Percentiles rank a stretch among this genome's conserved stretches.
Conservation (phyloP, 23 tunicate genomes). For the Ciona savignyi region DNA sequence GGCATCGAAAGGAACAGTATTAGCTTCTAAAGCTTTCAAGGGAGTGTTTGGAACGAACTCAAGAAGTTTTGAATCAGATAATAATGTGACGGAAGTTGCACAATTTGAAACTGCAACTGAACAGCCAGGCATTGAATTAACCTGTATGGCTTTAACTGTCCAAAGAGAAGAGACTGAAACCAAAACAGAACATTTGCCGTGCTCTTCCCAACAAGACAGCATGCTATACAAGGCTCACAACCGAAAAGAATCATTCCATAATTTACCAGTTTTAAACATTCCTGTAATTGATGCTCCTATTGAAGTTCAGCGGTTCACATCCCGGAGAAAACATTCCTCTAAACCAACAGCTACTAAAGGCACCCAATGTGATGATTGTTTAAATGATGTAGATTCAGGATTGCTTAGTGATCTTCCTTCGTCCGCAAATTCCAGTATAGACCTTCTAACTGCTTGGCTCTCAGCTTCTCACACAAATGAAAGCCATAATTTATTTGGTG, state of each 20-base stretch:
- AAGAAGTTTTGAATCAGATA: background rate
- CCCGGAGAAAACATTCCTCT: background rate
- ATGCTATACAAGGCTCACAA: too few species aligned
- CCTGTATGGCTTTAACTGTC: background rate
- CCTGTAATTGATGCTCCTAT: background rate
- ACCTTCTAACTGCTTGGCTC: background rate
- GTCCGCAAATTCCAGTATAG: background rate
- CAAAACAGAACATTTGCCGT: too few species aligned
- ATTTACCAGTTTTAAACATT: too few species aligned
- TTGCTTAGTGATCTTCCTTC: background rate
- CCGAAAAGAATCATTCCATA: too few species aligned
- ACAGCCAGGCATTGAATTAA: background rate
- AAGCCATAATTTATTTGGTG: background rate
- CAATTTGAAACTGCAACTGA: background rate
- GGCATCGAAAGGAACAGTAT: background rate
- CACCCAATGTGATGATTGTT: background rate
- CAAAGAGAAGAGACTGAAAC: background rate
- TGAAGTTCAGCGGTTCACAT: background rate
- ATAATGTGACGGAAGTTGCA: background rate
- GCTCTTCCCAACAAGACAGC: too few species aligned
- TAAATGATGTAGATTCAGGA: background rate
- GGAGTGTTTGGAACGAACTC: background rate
- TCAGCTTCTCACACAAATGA: background rate
- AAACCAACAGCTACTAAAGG: background rate
- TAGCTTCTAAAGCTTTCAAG: background rate